Percentiles rank a stretch among this genome's conserved stretches.
Evolutionary conservation across 2,113 vertebrate genomes (phyloP).

Genomic region (Heliornis fulica): DNA sequence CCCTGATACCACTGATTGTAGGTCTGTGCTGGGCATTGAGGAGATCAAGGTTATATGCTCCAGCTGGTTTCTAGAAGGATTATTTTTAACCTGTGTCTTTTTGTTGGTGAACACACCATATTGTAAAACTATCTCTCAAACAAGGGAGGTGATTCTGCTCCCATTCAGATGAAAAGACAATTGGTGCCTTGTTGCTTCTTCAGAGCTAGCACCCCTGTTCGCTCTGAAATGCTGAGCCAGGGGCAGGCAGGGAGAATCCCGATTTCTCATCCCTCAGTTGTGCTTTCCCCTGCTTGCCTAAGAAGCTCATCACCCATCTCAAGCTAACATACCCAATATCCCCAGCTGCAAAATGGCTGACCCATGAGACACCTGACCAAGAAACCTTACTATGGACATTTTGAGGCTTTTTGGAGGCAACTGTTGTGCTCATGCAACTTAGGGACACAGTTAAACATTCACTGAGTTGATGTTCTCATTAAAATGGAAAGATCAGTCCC

Average conservation of each 20-base stretch:
- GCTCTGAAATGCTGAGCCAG: neutral
- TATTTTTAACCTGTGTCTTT: neutral
- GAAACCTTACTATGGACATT: neutral
- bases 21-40: neutral
- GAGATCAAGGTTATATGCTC: neutral
- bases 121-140: neutral
- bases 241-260: neutral
- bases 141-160: neutral
- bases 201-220: neutral
- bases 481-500: neutral
- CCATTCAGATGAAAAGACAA: neutral
- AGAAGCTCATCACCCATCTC: fast-evolving
- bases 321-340: fast-evolving
- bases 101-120: neutral
- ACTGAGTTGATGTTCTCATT: neutral
- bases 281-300: neutral
- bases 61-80: neutral
- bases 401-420: neutral
- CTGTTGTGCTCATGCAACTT: neutral
- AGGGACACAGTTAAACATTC: neutral
- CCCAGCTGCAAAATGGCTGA: neutral
- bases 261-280: neutral
- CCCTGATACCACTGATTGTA: neutral
- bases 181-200: neutral
- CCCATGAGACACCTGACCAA: neutral